Evolutionary conservation across 2,888 invertebrate genomes (phyloP).

Genomic region (Lampropteryx suffumata): DNA sequence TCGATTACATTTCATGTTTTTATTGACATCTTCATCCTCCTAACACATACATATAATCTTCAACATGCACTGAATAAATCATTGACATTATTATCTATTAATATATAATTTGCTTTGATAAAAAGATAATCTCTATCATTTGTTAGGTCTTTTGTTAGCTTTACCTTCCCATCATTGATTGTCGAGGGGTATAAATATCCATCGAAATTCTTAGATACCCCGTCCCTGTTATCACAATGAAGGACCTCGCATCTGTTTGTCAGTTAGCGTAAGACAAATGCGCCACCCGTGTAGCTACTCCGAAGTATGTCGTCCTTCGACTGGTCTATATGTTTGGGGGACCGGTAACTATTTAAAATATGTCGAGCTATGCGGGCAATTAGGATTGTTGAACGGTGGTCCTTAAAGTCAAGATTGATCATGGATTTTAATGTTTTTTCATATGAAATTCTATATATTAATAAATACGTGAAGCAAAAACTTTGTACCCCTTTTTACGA

Average conservation of each 20-base stretch:
- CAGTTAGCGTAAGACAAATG: slow-evolving; percentile 63
- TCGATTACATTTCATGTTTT: slow-evolving; percentile 21
- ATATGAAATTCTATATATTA: no score
- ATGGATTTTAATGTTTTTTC: slow-evolving; percentile 6
- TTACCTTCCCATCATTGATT: slow-evolving; percentile 54
- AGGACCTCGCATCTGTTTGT: slow-evolving; percentile 74
- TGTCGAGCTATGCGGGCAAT: slow-evolving; percentile 28
- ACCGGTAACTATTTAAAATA: slow-evolving; percentile 34
- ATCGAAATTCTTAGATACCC: slow-evolving; percentile 72
- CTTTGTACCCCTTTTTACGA: no score
- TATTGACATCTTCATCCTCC: slow-evolving; percentile 26
- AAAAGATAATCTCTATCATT: slow-evolving; percentile 71
- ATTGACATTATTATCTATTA: slow-evolving; percentile 18
- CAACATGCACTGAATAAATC: not conserved
- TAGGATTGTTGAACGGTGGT: slow-evolving; percentile 25
- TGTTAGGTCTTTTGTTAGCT: slow-evolving; percentile 74
- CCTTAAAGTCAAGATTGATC: slow-evolving; percentile 17
- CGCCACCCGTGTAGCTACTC: slow-evolving; percentile 70
- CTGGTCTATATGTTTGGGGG: slow-evolving; percentile 44
- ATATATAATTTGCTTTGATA: slow-evolving; percentile 42
- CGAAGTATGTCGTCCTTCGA: slow-evolving; percentile 48
- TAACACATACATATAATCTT: slow-evolving; percentile 31
- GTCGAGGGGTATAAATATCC: slow-evolving; percentile 73
- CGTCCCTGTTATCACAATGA: slow-evolving; percentile 66
- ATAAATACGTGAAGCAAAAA: no score